Evolutionary conservation across 2,888 invertebrate species (phyloP).

Genomic region (Corbicula japonica): DNA sequence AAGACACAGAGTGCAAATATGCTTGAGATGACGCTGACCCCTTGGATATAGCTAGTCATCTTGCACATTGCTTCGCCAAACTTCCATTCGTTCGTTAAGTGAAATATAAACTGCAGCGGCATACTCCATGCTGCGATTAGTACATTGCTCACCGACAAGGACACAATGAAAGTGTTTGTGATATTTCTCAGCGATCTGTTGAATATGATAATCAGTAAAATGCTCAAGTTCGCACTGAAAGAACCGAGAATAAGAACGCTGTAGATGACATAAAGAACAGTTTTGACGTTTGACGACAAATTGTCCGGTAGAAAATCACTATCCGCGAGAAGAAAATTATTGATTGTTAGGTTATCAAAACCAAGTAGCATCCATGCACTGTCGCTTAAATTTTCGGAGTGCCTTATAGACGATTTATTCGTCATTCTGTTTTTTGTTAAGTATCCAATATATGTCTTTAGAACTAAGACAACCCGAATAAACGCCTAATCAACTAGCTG

Average conservation of each 20-base stretch:
- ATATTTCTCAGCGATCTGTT: slow-evolving; percentile 70
- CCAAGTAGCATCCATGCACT: no score
- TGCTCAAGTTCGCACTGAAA: slow-evolving; percentile 71
- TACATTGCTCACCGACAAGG: slow-evolving; percentile 77
- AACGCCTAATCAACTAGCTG: no score
- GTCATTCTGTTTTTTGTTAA: no score
- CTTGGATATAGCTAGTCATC: slow-evolving; percentile 76
- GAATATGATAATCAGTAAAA: slow-evolving; percentile 71
- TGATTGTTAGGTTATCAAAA: no score
- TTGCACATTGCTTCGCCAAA: slow-evolving; percentile 76
- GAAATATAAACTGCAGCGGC: slow-evolving; percentile 72
- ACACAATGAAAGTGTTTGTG: slow-evolving; percentile 78
- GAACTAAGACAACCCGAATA: no score
- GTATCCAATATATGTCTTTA: no score
- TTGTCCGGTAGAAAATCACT: slow-evolving; percentile 60
- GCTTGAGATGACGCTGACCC: slow-evolving; percentile 76
- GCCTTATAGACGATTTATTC: no score
- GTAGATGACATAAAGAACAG: slow-evolving; percentile 66
- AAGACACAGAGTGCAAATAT: slow-evolving; percentile 77
- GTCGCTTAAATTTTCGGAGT: no score
- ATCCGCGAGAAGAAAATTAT: slow-evolving; percentile 26
- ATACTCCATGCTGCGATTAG: slow-evolving; percentile 75
- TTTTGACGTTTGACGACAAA: slow-evolving; percentile 50
- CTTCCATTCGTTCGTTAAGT: slow-evolving; percentile 75
- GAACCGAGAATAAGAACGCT: slow-evolving; percentile 69